Evolutionary conservation across 2,888 invertebrate genomes (phyloP), one percentile per base, ranked within the genome.

Genomic region (Drosophila siamana): DNA sequence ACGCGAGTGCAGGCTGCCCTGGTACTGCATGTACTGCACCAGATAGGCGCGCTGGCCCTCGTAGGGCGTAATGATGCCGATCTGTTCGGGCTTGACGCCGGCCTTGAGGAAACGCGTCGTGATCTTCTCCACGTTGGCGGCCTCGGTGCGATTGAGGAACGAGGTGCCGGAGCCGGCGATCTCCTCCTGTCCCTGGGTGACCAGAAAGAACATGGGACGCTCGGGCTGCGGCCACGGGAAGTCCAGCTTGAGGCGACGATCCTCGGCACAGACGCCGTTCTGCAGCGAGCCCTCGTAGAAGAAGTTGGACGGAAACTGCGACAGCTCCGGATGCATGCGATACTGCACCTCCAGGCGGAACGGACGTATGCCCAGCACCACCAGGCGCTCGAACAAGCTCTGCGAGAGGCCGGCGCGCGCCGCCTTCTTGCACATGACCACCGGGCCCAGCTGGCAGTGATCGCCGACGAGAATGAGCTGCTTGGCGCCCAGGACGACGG

Each of bases 361-460:
- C 0, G 99, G 99, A 24, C 99, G 94, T 82, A 99, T 99, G 7
- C 99, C 99, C 5, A 99, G 94, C 0, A 99, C 98, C 0, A 99
- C 99, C 0, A 99, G 94, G 4, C 99, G 94, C 91, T 99, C 99
- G 92, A 99, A 99, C 67, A 99, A 94, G 54, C 98, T 98, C 92
- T 99, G 99, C 0, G 98, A 98, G 19, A 99, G 94, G 1, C 99
- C 99, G 0, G 99, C 99, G 56, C 97, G 95, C 0, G 99, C 98
- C 0, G 99, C 99, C 91, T 99, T 98, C 92, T 99, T 99, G 93
- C 99, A 99, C 98, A 99, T 99, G 0, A 99, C 99, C 0, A 99
- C 99, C 0, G 99, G 99, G 0, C 99, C 99, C 67, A 99, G 93
- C 92, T 99, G 99, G 90, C 99, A 99, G 91, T 99, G 99, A 92